Evolutionary conservation across 30 jellyfish, hydroid and myxozoan genomes (phyloP).

Genomic region (Turritopsis dohrnii): DNA sequence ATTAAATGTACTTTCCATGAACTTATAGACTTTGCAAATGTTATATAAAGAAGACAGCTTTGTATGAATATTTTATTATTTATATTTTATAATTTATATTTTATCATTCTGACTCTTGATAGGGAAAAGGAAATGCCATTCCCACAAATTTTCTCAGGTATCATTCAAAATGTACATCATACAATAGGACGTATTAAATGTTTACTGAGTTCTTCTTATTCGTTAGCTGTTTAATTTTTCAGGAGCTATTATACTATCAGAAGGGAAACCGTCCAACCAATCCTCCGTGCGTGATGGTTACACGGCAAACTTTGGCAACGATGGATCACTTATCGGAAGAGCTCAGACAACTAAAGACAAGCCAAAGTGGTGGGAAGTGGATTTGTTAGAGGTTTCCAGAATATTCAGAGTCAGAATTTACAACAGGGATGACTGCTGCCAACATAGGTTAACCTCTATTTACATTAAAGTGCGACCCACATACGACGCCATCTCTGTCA

Average conservation of each 20-base stretch:
- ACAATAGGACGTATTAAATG: background rate
- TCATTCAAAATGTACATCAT: background rate
- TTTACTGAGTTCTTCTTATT: background rate
- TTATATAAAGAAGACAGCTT: background rate
- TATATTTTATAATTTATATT: too few relatives aligned
- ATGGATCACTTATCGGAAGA: background rate
- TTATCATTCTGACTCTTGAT: too few relatives aligned
- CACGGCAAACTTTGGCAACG: background rate
- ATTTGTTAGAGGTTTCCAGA: background rate
- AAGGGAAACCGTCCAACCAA: background rate
- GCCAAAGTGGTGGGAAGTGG: background rate
- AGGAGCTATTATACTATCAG: background rate
- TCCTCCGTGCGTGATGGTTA: background rate
- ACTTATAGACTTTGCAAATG: too few relatives aligned
- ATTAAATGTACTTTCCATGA: background rate
- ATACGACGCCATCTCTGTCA: background rate
- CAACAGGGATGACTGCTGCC: background rate
- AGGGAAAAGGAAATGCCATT: background rate
- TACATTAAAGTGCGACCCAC: background rate
- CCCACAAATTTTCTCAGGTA: background rate
- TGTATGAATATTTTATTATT: too few relatives aligned
- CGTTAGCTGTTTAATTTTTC: background rate
- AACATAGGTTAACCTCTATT: background rate
- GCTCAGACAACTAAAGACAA: background rate
- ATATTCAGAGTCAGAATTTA: background rate